These are phyloP conservation scores for Carterocephalus palaemon DNA, from an alignment of 2,888 invertebrate genomes.

Conservation along the genomic window DNA sequence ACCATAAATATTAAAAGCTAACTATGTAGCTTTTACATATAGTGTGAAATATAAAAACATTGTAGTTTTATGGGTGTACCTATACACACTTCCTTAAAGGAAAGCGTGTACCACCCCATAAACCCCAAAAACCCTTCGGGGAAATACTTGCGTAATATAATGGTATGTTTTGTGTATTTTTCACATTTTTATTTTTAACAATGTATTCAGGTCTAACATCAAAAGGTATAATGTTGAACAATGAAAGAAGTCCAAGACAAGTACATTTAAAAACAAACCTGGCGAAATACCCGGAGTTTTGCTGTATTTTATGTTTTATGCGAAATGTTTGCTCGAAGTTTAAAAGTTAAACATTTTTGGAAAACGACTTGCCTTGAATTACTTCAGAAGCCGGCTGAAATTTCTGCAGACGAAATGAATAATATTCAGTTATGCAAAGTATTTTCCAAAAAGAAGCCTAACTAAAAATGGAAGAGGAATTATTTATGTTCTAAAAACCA, in stretches of 20 bases:
- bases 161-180: no score
- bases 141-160: no score
- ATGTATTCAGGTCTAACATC: conserved; percentile 6
- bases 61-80: no score
- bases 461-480: no score
- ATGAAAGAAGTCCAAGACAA: conserved; percentile 47
- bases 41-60: no score
- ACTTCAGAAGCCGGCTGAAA: conserved; percentile 3
- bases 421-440: conserved; percentile 17
- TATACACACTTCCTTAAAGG: no score
- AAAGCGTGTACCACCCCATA: no score
- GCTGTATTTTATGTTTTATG: conserved; percentile 39
- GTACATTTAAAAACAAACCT: conserved; percentile 46
- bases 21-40: no score
- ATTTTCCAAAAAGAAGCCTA: no score
- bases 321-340: conserved; percentile 25
- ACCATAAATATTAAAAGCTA: no score
- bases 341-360: conserved; percentile 20
- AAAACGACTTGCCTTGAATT: conserved; percentile 7
- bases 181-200: conserved; percentile 10
- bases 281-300: conserved; percentile 42
- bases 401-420: conserved; percentile 2
- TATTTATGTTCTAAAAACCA: no score
- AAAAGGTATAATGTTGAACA: conserved; percentile 28
- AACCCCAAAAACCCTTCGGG: no score